Evolutionary conservation across 1,140 invertebrate species (phyloP), one percentile per base, ranked within the genome.

Genomic region (Drosophila neocordata): DNA sequence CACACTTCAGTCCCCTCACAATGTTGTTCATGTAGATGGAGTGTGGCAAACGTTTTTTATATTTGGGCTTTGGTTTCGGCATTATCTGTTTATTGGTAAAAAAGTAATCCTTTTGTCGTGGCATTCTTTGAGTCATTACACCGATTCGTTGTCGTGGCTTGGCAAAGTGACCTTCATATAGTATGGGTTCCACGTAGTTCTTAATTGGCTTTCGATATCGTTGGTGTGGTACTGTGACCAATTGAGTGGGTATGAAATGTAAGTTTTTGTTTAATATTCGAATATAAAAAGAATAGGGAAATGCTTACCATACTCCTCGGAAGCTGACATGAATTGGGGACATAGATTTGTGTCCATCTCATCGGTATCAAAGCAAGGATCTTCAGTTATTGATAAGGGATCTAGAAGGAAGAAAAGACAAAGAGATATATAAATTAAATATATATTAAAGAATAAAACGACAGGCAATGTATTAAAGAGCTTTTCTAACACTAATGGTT

Each of bases 11-110:
- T 4, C 82, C 82, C 5, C 83, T 12, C 2, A 87, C 72, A 24
- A 87, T 88, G 48, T 87, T 87, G 24, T 87, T 87, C 75, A 87
- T 72, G 6, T 87, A 88, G 27, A 87, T 77, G 0, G 82, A 87
- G 7, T 61, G 83, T 0, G 82, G 82, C 31, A 88, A 4, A 1
- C 67, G 79, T 48, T 76, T 74, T n/a, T 66, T 55, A 12, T 69
- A 76, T 41, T 70, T 88, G n/a, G 83, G 71, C 27, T 51, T 68
- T 0, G 83, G 82, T 3, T 69, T 60, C 4, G 83, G 75, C 18
- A 87, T 72, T 5, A 87, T 77, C 53, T 87, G 79, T 4, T 82
- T 88, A 38, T 88, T 83, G 76, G 61, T 69, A 15, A 87, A 59
- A 57, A 68, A 88, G 20, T 69, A 87, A 12, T 87, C 82, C 6